These are phyloP conservation scores for Idaea aversata DNA, from an alignment of 2,888 invertebrate species.

Conservation along the genomic window DNA sequence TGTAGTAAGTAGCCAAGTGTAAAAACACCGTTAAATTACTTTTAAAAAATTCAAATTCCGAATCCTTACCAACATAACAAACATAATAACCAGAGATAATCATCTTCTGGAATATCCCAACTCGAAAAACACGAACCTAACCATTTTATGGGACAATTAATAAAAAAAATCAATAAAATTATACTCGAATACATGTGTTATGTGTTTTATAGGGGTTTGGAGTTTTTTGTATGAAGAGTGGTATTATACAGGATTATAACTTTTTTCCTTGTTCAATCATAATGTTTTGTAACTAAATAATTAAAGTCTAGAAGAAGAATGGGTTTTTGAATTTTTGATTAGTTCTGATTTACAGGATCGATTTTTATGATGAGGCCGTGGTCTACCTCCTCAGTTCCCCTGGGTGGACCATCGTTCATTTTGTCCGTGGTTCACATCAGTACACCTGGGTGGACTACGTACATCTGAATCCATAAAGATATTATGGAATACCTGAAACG, in stretches of 20 bases:
- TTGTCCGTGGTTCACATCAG: no score
- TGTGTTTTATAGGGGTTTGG: constrained; percentile 37
- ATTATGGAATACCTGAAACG: no score
- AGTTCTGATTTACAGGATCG: no score
- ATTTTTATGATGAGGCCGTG: no score
- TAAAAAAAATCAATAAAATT: constrained; percentile 61
- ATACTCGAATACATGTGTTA: constrained; percentile 62
- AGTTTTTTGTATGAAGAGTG: neutral
- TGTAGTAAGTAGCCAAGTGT: neutral
- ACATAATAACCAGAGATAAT: neutral
- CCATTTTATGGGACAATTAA: constrained; percentile 54
- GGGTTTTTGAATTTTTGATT: no score
- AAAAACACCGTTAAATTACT: neutral
- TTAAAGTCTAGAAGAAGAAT: no score
- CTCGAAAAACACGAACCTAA: constrained; percentile 34
- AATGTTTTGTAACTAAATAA: neutral
- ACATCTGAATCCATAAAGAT: no score
- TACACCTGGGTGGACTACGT: no score
- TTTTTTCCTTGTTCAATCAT: neutral
- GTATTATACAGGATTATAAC: neutral
- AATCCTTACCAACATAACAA: neutral
- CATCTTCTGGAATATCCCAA: constrained; percentile 16
- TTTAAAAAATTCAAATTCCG: neutral
- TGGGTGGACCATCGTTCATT: no score
- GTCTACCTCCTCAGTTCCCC: no score